phyloP scores from a whole-genome alignment of 2,888 invertebrate genomes.

The Autographa gamma region DNA sequence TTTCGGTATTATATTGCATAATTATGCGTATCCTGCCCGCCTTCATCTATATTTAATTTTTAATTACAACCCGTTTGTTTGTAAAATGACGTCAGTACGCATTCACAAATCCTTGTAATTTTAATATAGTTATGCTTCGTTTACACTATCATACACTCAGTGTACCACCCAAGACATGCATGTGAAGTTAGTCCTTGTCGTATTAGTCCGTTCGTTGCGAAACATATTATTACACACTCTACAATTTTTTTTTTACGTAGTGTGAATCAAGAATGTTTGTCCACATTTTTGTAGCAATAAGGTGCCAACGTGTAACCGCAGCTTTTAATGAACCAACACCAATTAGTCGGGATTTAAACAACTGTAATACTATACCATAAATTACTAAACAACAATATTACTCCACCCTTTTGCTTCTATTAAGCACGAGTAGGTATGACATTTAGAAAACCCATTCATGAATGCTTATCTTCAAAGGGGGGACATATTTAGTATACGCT shows the following conservation, averaged over 20 bases:
- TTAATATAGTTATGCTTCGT: neutral
- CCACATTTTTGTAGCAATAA: neutral
- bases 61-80: neutral
- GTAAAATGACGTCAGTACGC: neutral
- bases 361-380: constrained; percentile 12
- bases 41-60: neutral
- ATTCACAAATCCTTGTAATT: neutral
- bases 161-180: too few relatives aligned
- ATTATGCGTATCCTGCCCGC: neutral
- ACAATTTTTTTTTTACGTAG: too few relatives aligned
- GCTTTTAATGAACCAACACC: neutral
- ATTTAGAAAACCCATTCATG: constrained; percentile 46
- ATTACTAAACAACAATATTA: constrained; percentile 8
- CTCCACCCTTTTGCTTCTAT: constrained; percentile 18
- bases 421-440: constrained; percentile 14
- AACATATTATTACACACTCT: neutral
- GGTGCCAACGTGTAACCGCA: neutral
- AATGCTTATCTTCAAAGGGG: constrained; percentile 42
- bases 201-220: neutral
- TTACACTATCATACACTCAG: neutral
- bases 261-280: too few relatives aligned
- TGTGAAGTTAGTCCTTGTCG: neutral
- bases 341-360: neutral
- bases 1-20: neutral
- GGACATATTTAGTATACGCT: constrained; percentile 36